phyloP scores from a whole-genome alignment of 1,140 invertebrate species.

The Holotrichia oblita region DNA sequence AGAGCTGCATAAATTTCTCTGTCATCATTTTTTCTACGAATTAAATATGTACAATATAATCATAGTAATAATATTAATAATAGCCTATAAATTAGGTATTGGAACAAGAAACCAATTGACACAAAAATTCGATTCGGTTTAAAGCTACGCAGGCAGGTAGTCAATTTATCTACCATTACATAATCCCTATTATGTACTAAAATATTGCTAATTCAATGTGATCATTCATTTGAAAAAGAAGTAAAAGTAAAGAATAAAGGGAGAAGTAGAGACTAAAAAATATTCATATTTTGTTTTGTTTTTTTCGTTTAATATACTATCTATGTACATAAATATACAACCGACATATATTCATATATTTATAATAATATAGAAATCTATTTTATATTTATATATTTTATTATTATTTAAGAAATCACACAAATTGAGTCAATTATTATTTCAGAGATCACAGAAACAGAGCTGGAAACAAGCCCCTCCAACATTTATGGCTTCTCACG shows the following conservation, averaged over 20 bases:
- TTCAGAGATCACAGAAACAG: constrained; percentile 61
- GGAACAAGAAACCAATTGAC: constrained; percentile 39
- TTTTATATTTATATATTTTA: constrained; percentile 31
- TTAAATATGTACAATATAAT: too few species aligned
- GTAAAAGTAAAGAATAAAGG: too few species aligned
- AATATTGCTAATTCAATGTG: constrained; percentile 6
- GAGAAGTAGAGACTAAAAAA: too few species aligned
- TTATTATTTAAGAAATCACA: constrained; percentile 53
- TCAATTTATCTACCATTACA: not conserved
- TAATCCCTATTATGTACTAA: not conserved
- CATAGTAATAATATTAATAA: too few species aligned
- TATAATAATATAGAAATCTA: constrained; percentile 25
- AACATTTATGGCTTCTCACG: constrained; percentile 41
- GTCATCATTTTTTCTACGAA: constrained; percentile 27
- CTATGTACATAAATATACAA: constrained; percentile 34
- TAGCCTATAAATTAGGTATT: constrained; percentile 27
- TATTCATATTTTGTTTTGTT: too few species aligned
- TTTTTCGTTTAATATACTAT: constrained; percentile 21
- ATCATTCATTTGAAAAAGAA: not conserved
- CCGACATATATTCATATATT: constrained; percentile 22
- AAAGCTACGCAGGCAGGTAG: constrained; percentile 39
- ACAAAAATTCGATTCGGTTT: constrained; percentile 41
- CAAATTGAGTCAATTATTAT: constrained; percentile 58
- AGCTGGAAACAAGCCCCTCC: constrained; percentile 54
- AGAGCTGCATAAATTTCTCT: constrained; percentile 19